Percentiles rank a stretch among this genome's conserved stretches.
Conservation (phyloP, 2,888 invertebrate genomes). For the Thyatira batis region DNA sequence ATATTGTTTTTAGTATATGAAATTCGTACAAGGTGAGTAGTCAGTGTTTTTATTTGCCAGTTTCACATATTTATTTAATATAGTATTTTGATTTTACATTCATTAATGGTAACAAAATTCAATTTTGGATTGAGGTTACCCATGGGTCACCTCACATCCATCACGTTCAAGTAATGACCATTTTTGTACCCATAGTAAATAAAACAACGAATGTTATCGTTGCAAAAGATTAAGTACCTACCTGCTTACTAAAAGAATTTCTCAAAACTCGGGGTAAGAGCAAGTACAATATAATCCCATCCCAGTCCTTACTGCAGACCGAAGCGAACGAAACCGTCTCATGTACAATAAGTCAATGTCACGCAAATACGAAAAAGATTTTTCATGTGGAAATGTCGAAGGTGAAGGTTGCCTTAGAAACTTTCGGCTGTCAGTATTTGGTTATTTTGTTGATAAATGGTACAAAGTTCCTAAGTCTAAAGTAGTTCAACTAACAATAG, state of each 20-base stretch:
- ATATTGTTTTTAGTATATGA: slow-evolving; percentile 24
- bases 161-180: too few relatives aligned
- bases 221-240: not conserved
- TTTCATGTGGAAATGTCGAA: slow-evolving; percentile 23
- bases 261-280: not conserved
- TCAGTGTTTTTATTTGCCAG: too few relatives aligned
- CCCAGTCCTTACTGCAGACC: not conserved
- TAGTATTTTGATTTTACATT: too few relatives aligned
- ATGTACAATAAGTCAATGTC: slow-evolving; percentile 30
- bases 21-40: too few relatives aligned
- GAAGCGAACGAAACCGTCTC: not conserved
- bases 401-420: slow-evolving; percentile 22
- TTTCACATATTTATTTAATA: too few relatives aligned
- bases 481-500: not conserved
- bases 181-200: not conserved
- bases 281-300: not conserved
- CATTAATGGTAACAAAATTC: too few relatives aligned
- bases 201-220: not conserved
- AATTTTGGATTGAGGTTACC: too few relatives aligned
- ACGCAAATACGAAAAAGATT: slow-evolving; percentile 24
- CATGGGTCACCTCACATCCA: too few relatives aligned
- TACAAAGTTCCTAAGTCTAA: not conserved
- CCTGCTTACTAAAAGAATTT: not conserved
- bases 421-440: not conserved
- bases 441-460: slow-evolving; percentile 1